Percentiles rank a stretch among this genome's conserved stretches.
Evolutionary conservation across 2,797 vertebrate species (phyloP).

Genomic region (Dromococcyx pavoninus): DNA sequence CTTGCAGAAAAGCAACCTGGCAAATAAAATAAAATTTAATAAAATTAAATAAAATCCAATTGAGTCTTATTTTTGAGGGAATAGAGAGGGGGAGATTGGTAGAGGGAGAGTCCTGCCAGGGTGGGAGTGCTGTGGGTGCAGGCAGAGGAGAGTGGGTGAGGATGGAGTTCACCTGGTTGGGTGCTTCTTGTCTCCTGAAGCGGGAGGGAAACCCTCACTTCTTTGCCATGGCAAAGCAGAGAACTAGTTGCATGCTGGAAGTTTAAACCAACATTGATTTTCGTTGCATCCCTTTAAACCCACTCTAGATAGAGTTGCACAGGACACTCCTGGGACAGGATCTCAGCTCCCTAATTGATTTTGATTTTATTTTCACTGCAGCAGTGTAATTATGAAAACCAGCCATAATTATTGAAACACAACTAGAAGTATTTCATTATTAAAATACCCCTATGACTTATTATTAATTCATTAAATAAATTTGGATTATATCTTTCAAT

Average conservation of each 20-base stretch:
- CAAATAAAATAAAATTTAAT: too few relatives aligned
- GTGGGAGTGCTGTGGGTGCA: neutral
- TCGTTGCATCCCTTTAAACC: neutral
- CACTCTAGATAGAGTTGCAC: neutral
- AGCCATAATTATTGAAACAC: conserved; percentile 87
- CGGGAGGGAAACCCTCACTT: neutral
- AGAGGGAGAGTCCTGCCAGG: too few relatives aligned
- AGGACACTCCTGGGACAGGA: conserved; percentile 30
- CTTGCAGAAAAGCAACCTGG: neutral
- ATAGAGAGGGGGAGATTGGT: neutral
- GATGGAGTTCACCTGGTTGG: accelerated
- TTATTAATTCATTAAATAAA: conserved; percentile 92
- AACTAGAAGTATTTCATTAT: conserved; percentile 89
- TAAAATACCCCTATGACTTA: conserved; percentile 84
- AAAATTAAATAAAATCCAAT: neutral
- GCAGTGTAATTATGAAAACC: conserved; percentile 85
- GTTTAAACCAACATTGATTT: conserved; percentile 27
- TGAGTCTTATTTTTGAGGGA: neutral
- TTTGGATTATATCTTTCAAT: conserved; percentile 85
- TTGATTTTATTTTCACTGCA: conserved; percentile 69
- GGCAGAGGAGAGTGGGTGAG: accelerated
- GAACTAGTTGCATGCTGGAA: neutral
- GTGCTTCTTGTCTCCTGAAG: neutral
- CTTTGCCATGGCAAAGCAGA: accelerated
- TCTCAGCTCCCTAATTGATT: conserved; percentile 62